Percentiles rank a stretch among this genome's conserved stretches.
phyloP scores from a whole-genome alignment of 2,888 invertebrate species.

The Noctua comes region DNA sequence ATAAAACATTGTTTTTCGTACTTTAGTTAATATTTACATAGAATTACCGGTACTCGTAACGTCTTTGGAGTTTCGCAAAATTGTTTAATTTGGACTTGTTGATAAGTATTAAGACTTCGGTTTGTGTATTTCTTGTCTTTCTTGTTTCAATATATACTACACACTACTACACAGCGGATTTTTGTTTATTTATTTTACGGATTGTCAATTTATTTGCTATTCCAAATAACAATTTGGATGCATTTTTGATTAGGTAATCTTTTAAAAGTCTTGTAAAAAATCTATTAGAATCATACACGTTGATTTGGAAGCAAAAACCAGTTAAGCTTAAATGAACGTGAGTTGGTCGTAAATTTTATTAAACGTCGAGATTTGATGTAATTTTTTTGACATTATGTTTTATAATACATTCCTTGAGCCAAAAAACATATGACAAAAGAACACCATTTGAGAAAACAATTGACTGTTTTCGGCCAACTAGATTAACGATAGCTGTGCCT shows the following conservation, averaged over 20 bases:
- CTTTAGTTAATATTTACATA: too few relatives aligned
- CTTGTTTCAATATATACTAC: neutral
- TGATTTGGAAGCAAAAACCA: neutral
- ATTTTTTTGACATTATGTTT: neutral
- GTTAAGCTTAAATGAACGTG: neutral
- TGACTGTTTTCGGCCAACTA: slow-evolving; percentile 14
- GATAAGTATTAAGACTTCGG: neutral
- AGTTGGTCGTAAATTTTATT: neutral
- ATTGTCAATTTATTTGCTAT: neutral
- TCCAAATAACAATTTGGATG: neutral
- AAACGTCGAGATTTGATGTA: neutral
- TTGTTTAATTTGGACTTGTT: neutral
- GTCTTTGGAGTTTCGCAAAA: neutral
- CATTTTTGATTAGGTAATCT: neutral
- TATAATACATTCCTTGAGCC: neutral
- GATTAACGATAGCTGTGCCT: slow-evolving; percentile 4
- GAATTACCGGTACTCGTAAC: neutral
- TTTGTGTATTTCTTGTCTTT: neutral
- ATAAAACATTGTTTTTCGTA: neutral
- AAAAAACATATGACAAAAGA: neutral
- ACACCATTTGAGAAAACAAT: slow-evolving; percentile 11
- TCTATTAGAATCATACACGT: neutral
- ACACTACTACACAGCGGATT: neutral
- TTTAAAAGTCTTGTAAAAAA: neutral
- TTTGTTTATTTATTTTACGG: neutral